Evolutionary conservation across 2,888 invertebrate genomes (phyloP), one percentile per base, ranked within the genome.

Genomic region (Cenopis cana): DNA sequence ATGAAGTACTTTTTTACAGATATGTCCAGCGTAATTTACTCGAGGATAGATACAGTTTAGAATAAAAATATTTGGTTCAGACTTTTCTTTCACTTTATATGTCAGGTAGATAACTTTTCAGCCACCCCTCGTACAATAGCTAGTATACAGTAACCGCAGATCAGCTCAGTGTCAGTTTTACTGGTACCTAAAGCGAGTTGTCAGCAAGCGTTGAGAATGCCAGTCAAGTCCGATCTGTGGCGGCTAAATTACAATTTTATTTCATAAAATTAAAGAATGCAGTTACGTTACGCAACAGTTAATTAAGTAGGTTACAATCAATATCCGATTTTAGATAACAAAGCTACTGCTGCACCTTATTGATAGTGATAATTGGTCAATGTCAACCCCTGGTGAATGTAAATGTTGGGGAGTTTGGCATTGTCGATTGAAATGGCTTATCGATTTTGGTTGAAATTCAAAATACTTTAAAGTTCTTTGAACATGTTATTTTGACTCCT

Each of bases 341-440:
- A 18, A 24, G 29, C 55, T 55, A 29, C n/a, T 12, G 33, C 36
- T 36, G 36, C 52, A 50, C 62, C 62, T 50, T 52, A 52, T 52
- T 50, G 52, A 62, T 52, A 38, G 52, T 50, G 52, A 62, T 52
- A 38, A 52, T 20, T 54, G 52, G 46, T 66, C 55, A 55, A 55
- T 66, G 65, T 55, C 54, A 54, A 66, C 55, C 55, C 55, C 55
- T 41, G 24, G 38, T 62, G 62, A 62, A 52, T 36, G 62, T 62
- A 62, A 52, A 62, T 52, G 52, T 29, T 54, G 29, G 29, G n/a
- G n/a, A 55, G n/a, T 62, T 14, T 20, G 20, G 36, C 62, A 52
- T 62, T 61, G 61, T 50, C 33, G 50, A 18, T 50, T 17, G 33
- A 61, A 50, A 36, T 50, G 50, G 18, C 9, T 29, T 49, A 49